phyloP scores from a whole-genome alignment of 2,113 vertebrate species.

The Pseudopodoces humilis region DNA sequence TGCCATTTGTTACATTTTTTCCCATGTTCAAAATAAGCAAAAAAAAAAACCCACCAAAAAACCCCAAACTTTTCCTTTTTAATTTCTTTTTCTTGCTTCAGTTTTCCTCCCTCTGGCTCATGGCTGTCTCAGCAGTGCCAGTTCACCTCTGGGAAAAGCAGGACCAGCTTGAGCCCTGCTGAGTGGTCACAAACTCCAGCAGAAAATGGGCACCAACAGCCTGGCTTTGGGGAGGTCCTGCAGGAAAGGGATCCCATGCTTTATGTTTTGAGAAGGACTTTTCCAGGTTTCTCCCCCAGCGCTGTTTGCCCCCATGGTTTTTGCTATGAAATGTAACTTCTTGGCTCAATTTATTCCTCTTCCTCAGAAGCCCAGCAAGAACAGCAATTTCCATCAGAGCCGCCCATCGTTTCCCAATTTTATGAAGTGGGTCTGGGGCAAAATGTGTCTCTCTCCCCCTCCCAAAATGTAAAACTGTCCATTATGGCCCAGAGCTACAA shows the following conservation, averaged over 20 bases:
- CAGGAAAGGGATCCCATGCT: accelerated
- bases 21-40: background rate
- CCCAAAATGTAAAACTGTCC: background rate
- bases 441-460: background rate
- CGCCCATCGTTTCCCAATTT: background rate
- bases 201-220: background rate
- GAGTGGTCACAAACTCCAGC: background rate
- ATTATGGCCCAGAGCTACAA: conserved; percentile 8
- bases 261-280: background rate
- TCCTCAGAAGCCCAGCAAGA: background rate
- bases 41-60: background rate
- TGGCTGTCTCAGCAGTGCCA: background rate
- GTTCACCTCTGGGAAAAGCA: background rate
- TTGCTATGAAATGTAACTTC: accelerated
- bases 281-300: background rate
- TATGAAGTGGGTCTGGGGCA: background rate
- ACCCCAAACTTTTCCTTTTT: accelerated
- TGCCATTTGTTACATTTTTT: conserved; percentile 8
- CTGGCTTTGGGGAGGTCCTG: background rate
- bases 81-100: background rate
- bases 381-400: background rate
- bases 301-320: background rate
- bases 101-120: background rate
- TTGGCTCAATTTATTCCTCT: background rate
- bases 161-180: background rate